Evolutionary conservation across 2,797 vertebrate genomes (phyloP).

Genomic region (Geotrypetes seraphini): DNA sequence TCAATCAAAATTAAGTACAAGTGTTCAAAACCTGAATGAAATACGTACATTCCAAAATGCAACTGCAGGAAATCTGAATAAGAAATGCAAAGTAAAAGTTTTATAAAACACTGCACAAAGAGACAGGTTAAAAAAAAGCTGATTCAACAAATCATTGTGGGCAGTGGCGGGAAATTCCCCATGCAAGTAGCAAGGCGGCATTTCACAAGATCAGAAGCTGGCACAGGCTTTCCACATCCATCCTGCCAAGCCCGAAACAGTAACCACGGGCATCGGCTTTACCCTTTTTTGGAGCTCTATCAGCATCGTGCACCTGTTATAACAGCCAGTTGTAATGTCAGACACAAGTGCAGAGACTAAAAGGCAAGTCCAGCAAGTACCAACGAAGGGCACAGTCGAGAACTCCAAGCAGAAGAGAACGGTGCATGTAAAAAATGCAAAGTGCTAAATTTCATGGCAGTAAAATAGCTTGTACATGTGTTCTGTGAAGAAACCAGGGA

Average conservation of each 20-base stretch:
- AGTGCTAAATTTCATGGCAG: background rate
- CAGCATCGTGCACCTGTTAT: constrained; percentile 18
- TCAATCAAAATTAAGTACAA: no score
- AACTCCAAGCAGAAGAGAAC: background rate
- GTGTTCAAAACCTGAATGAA: no score
- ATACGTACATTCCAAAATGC: no score
- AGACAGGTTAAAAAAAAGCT: no score
- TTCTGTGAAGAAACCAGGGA: background rate
- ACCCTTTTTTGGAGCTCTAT: background rate
- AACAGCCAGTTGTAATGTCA: constrained; percentile 6
- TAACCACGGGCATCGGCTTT: background rate
- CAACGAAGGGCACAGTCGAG: background rate
- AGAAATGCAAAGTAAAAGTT: no score
- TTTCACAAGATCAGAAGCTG: background rate
- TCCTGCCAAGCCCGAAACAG: constrained; percentile 7
- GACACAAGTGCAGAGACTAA: constrained; percentile 2
- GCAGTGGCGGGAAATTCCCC: fast-evolving
- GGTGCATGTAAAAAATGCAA: constrained; percentile 14
- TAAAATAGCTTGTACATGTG: constrained; percentile 1
- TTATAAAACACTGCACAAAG: no score
- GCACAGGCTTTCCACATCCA: background rate
- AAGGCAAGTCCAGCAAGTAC: background rate
- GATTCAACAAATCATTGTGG: background rate
- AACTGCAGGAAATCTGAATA: no score
- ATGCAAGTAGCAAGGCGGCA: background rate